phyloP scores from a whole-genome alignment of 2,888 invertebrate genomes.

The Aleiodes leptofemur region DNA sequence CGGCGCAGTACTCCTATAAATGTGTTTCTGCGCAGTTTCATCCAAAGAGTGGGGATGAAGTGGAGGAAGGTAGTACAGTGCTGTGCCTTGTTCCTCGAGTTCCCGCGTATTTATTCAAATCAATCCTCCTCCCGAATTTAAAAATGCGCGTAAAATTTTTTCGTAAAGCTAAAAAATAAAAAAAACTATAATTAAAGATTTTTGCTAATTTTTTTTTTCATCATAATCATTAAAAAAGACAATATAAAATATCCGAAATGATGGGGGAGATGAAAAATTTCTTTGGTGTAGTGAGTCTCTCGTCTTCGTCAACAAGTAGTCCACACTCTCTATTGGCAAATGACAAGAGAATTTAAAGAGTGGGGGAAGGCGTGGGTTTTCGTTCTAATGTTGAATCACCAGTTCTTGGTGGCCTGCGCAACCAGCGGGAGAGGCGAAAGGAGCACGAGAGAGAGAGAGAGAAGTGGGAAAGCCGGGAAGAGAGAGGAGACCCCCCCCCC shows the following conservation, averaged over 20 bases:
- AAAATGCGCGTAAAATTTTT: no score
- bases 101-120: background rate
- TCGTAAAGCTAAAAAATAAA: no score
- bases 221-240: no score
- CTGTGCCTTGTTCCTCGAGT: conserved; percentile 37
- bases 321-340: conserved; percentile 1
- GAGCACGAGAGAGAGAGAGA: conserved; percentile 66
- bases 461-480: conserved; percentile 72
- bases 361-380: conserved; percentile 61
- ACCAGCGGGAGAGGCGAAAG: conserved; percentile 68
- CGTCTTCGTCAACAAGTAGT: conserved; percentile 23
- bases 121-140: background rate
- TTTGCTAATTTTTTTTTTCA: no score
- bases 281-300: background rate
- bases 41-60: conserved; percentile 55
- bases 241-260: background rate
- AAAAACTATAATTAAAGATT: no score
- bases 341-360: conserved; percentile 20
- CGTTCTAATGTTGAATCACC: conserved; percentile 66
- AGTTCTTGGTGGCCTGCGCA: conserved; percentile 59
- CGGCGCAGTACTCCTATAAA: conserved; percentile 66
- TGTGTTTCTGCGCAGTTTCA: conserved; percentile 62
- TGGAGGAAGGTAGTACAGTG: conserved; percentile 53
- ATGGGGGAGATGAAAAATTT: background rate
- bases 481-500: conserved; percentile 58